Conservation (phyloP, 2,888 invertebrate genomes). For the Laothoe populi region DNA sequence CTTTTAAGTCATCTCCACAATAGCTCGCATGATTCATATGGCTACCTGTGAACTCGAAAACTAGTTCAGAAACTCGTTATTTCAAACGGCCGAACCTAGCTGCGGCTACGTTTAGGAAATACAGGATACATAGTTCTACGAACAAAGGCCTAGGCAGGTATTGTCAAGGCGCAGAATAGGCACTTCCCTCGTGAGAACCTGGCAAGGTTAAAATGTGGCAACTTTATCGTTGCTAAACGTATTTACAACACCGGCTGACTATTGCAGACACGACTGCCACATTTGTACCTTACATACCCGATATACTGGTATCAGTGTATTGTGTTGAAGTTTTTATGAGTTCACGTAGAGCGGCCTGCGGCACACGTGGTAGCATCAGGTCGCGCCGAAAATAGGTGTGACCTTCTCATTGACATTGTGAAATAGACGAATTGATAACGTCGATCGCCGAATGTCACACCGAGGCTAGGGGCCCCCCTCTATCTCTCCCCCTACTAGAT, state of each 20-base stretch:
- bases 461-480: conserved; percentile 79
- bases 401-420: conserved; percentile 86
- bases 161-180: conserved; percentile 84
- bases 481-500: conserved; percentile 58
- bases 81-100: conserved; percentile 42
- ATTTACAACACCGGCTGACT: conserved; percentile 79
- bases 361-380: conserved; percentile 54
- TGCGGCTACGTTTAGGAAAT: conserved; percentile 58
- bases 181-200: conserved; percentile 84
- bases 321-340: conserved; percentile 22
- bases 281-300: conserved; percentile 56
- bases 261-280: conserved; percentile 76
- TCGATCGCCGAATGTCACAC: conserved; percentile 81
- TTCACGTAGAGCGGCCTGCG: conserved; percentile 45
- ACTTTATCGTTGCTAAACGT: conserved; percentile 84
- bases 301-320: conserved; percentile 13
- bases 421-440: conserved; percentile 83
- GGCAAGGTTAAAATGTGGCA: conserved; percentile 83
- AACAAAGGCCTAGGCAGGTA: conserved; percentile 82
- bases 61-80: conserved; percentile 52
- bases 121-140: conserved; percentile 71
- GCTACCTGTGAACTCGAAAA: conserved; percentile 32
- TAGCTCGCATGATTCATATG: conserved; percentile 41
- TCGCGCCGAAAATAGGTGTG: conserved; percentile 77
- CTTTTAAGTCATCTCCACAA: not conserved